Conservation (phyloP, 2,113 vertebrate species). For the Dipodomys merriami region DNA sequence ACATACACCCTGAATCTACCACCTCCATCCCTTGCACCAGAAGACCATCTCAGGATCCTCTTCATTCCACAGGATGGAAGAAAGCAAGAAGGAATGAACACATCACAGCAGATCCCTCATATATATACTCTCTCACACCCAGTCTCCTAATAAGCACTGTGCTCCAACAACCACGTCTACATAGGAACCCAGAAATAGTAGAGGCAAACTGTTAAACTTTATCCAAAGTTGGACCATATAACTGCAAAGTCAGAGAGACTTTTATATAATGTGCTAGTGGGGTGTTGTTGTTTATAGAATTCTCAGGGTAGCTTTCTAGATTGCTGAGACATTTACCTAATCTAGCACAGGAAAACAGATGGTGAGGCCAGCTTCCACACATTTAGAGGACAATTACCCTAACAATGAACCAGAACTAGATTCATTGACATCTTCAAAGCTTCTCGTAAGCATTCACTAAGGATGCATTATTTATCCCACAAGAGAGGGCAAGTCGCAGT, state of each 20-base stretch:
- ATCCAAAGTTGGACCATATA: constrained; percentile 51
- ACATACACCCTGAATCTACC: background rate
- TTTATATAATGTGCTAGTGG: constrained; percentile 11
- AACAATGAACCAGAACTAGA: background rate
- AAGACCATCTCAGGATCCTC: background rate
- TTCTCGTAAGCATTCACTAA: background rate
- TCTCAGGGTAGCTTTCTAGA: constrained; percentile 27
- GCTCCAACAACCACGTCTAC: constrained; percentile 25
- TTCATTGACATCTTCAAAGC: background rate
- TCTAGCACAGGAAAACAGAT: background rate
- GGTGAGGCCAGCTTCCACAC: background rate
- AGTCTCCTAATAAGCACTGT: constrained; percentile 11
- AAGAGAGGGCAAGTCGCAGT: background rate
- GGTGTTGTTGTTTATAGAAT: background rate
- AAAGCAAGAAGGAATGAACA: background rate
- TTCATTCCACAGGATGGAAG: background rate
- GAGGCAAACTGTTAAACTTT: constrained; percentile 61
- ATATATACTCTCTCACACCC: background rate
- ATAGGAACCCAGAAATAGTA: constrained; percentile 32
- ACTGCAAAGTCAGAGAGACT: constrained; percentile 40
- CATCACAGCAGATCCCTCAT: background rate
- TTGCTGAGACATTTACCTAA: background rate
- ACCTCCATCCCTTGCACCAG: background rate
- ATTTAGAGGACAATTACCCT: background rate
- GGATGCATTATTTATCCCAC: background rate